Base-by-base conservation (phyloP, 2,113 vertebrate genomes). In the Ctenodactylus gundi region DNA sequence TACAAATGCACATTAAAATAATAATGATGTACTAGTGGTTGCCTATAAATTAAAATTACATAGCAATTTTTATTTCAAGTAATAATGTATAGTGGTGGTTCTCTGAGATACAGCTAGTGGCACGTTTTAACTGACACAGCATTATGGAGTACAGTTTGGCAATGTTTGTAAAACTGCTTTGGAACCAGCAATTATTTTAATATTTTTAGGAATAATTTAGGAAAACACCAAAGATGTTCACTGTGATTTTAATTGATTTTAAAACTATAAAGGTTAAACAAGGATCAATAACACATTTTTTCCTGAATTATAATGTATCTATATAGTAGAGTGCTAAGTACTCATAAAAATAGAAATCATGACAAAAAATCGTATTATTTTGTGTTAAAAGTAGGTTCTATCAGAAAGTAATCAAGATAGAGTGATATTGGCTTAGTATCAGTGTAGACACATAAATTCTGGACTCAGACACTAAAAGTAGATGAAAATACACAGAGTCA, bases 31-130 rank as follows among this genome's bases (percentile, higher is more conserved):
- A 20, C 13, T 72, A 29, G 18, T 53, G 18, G n/a, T 85, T 90
- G 15, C 41, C 13, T 67, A 53, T 76, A 53, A 76, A 39, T 64
- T 81, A 90, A 94, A 93, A 91, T 65, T 93, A n/a, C 34, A 84
- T 2, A 76, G 12, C 10, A 87, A 70, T 60, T 93, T 95, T 86
- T 51, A 81, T 76, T 89, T 76, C 81, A 90, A 95, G 76, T 92
- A 23, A 31, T 51, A 70, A 57, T 55, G 57, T 9, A 31, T 2
- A 55, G 31, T 13, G 13, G 18, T 65, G 36, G 23, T 49, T 88
- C n/a, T 77, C 49, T 95, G 25, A 41, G 53, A 64, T 18, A 46
- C 29, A 83, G 21, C 29, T 78, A 27, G 21, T 68, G 60, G 49
- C 15, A 88, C 46, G 6, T 80, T 18, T n/a, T 41, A 53, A 73